Percentiles rank a stretch among this genome's conserved stretches.
Evolutionary conservation across 1,140 invertebrate genomes (phyloP).

Genomic region (Leptoteleia sp.): DNA sequence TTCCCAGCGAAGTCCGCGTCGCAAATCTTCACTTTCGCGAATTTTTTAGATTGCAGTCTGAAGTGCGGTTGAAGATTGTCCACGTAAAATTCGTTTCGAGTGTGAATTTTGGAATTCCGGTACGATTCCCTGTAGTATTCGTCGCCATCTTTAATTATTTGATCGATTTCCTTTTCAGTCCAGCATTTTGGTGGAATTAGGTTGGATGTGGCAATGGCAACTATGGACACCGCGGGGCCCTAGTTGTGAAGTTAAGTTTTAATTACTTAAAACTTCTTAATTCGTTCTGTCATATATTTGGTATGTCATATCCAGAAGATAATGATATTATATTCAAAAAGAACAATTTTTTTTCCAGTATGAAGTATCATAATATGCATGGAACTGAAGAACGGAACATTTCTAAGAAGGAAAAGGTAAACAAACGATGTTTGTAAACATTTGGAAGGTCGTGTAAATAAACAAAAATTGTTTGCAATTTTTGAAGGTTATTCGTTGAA

Average conservation of each 20-base stretch:
- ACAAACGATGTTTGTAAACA: no score
- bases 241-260: constrained; percentile 11
- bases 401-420: no score
- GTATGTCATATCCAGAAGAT: no score
- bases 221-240: constrained; percentile 74
- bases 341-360: no score
- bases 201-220: constrained; percentile 74
- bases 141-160: constrained; percentile 76
- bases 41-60: constrained; percentile 63
- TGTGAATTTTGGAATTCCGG: constrained; percentile 56
- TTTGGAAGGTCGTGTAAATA: no score
- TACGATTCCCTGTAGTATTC: constrained; percentile 75
- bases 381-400: no score
- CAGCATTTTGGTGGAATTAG: constrained; percentile 72
- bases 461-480: no score
- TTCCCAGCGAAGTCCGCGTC: constrained; percentile 71
- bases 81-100: constrained; percentile 64
- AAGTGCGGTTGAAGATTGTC: constrained; percentile 2
- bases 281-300: no score
- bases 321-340: no score
- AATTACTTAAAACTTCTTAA: no score
- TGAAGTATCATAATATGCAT: no score
- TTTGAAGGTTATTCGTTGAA: no score
- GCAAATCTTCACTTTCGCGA: constrained; percentile 69
- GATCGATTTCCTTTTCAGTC: constrained; percentile 75